Percentiles rank a stretch among this genome's conserved stretches.
Conservation (phyloP, 2,888 invertebrate genomes). For the Griposia aprilina region DNA sequence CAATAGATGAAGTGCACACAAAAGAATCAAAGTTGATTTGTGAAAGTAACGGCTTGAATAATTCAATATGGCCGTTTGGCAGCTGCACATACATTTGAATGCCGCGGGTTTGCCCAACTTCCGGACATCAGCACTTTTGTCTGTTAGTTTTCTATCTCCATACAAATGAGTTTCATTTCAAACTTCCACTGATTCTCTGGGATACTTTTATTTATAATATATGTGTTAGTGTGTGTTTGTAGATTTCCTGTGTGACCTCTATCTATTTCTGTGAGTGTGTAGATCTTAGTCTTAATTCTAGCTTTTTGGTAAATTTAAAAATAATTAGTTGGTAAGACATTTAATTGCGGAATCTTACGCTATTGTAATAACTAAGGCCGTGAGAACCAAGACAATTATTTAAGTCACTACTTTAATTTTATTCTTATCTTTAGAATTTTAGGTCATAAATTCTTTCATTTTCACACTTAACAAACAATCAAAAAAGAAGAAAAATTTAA, state of each 20-base stretch:
- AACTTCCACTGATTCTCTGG: constrained; percentile 27
- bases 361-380: constrained; percentile 12
- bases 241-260: constrained; percentile 33
- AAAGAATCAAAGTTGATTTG: constrained; percentile 14
- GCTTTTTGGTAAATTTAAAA: not conserved
- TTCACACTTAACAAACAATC: constrained; percentile 20
- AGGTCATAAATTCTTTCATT: constrained; percentile 16
- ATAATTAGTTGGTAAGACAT: not conserved
- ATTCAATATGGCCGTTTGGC: constrained; percentile 42
- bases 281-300: constrained; percentile 14
- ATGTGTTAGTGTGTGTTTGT: constrained; percentile 17
- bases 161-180: constrained; percentile 44
- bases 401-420: not conserved
- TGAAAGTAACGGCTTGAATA: constrained; percentile 33
- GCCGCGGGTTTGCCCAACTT: constrained; percentile 27
- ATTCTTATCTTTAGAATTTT: constrained; percentile 18
- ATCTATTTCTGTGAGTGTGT: constrained; percentile 32
- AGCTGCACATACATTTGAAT: constrained; percentile 37
- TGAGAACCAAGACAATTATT: constrained; percentile 25
- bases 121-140: constrained; percentile 39
- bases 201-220: constrained; percentile 3
- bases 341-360: constrained; percentile 1
- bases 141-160: constrained; percentile 60
- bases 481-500: not conserved
- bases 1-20: not conserved